Evolutionary conservation across 2,888 invertebrate genomes (phyloP).

Genomic region (Orthosia gracilis): DNA sequence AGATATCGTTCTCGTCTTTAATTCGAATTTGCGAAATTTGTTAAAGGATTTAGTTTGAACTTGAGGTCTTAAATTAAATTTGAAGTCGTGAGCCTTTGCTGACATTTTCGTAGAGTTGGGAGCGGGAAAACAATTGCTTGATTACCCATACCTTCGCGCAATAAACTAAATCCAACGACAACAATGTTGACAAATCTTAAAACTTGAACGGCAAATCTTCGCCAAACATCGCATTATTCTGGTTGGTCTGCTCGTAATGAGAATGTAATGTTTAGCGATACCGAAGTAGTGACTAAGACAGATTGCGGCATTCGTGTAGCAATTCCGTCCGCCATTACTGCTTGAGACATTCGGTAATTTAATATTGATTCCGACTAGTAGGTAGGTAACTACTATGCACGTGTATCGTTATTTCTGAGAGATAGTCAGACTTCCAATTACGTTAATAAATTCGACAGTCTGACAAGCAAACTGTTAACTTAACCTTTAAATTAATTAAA

Average conservation of each 20-base stretch:
- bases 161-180: constrained; percentile 3
- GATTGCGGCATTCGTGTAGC: constrained; percentile 37
- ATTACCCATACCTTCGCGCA: not conserved
- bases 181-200: constrained; percentile 19
- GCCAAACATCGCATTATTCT: constrained; percentile 30
- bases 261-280: constrained; percentile 41
- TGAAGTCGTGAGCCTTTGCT: not conserved
- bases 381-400: constrained; percentile 5
- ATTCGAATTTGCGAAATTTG: constrained; percentile 15
- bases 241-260: constrained; percentile 38
- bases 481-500: constrained; percentile 34
- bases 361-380: constrained; percentile 35
- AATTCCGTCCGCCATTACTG: constrained; percentile 35
- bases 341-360: constrained; percentile 44
- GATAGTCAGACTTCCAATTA: constrained; percentile 16
- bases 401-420: constrained; percentile 24
- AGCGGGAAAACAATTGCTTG: not conserved
- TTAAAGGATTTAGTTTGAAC: constrained; percentile 6
- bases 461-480: not conserved
- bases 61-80: constrained; percentile 1
- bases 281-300: constrained; percentile 47
- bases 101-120: not conserved
- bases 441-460: constrained; percentile 12
- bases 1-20: constrained; percentile 14
- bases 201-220: constrained; percentile 21